Evolutionary conservation across 2,797 vertebrate genomes (phyloP), one percentile per base, ranked within the genome.

Genomic region (Nyctibius grandis): DNA sequence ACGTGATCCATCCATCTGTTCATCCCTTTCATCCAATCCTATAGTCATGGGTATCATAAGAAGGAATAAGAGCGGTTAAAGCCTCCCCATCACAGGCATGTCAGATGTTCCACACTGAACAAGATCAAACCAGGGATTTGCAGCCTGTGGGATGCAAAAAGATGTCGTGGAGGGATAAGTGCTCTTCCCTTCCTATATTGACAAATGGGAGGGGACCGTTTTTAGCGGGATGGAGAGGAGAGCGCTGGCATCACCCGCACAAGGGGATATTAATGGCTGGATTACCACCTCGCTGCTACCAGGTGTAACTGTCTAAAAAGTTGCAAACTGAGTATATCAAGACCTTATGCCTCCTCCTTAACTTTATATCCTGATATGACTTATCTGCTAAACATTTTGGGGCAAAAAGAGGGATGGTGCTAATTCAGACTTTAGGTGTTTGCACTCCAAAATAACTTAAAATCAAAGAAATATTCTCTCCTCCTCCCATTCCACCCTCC

Each of bases 1-100:
- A 88, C 20, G 74, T 88, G 93, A 93, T 93, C 84, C 95, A 92
- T 95, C 95, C 94, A 93, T 96, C 94, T 96, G 96, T 93, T 96
- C 92, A 56, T 72, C 79, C 94, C 91, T 96, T 96, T 94, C 31
- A 96, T 96, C 96, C 91, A 48, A 82, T 95, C 94, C 96, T 77
- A 94, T 85, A 95, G 91, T 83, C 94, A 83, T 83, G 94, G 92
- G 86, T 95, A 95, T 59, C 84, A 50, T 45, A 61, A 91, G 95
- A 44, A 84, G 95, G 82, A 96, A 81, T 91, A 53, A 93, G 91
- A 91, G 84, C 3, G 0, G 81, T 85, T 95, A 90, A 93, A 94
- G 93, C 95, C 84, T 85, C 56, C 67, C 94, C 95, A 91, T 91
- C 93, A 91, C 72, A 95, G 94, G 90, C 94, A 2, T 54, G 84